Evolutionary conservation across 2,113 vertebrate genomes (phyloP).

Genomic region (Hymenochirus boettgeri): DNA sequence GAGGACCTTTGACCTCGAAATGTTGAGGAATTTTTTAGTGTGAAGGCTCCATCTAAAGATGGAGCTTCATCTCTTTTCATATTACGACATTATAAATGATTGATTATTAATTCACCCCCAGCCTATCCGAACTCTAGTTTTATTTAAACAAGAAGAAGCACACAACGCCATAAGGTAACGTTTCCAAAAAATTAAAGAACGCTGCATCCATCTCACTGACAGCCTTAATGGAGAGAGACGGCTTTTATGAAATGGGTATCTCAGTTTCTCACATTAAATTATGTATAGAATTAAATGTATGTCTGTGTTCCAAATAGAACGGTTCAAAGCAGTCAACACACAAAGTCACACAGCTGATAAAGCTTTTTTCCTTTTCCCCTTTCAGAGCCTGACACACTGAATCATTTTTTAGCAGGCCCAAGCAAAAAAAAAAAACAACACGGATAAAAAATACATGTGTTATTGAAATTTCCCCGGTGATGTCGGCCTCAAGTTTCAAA

Average conservation of each 20-base stretch:
- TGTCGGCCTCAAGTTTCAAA: conserved; percentile 8
- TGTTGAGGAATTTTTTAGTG: no score
- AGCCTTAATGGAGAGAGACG: not conserved
- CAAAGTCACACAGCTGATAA: conserved; percentile 29
- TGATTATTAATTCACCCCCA: no score
- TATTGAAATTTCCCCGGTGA: conserved; percentile 23
- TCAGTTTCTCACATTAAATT: conserved; percentile 19
- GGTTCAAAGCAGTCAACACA: conserved; percentile 17
- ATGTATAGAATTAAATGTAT: conserved; percentile 38
- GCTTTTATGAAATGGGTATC: conserved; percentile 12
- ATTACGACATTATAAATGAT: no score
- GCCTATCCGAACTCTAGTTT: not conserved
- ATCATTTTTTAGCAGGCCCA: conserved; percentile 32
- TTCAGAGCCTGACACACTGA: conserved; percentile 27
- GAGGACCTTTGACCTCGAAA: no score
- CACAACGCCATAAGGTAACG: no score
- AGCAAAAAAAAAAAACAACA: conserved; percentile 21
- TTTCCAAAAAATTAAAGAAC: not conserved
- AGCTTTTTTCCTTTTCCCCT: conserved; percentile 32
- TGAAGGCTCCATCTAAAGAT: no score
- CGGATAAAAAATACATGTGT: conserved; percentile 23
- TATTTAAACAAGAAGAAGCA: not conserved
- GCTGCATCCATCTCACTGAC: not conserved
- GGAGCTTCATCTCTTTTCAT: no score
- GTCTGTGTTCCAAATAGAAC: conserved; percentile 8